Evolutionary conservation across 2,797 vertebrate genomes (phyloP), one percentile per base, ranked within the genome.

Genomic region (Ceryle rudis): DNA sequence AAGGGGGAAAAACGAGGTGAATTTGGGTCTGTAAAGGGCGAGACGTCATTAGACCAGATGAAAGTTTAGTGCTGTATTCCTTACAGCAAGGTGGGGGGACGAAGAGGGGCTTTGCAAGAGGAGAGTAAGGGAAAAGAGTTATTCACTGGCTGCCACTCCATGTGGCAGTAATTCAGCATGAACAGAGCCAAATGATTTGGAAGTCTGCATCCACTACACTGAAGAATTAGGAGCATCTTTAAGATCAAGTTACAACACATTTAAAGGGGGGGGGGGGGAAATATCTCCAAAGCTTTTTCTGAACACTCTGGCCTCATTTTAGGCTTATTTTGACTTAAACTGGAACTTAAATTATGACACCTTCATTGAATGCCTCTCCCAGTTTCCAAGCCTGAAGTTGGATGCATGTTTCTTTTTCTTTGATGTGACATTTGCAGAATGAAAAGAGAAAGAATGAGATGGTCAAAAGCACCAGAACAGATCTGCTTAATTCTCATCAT

Each of bases 1-100:
- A 80, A 66, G 7, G 17, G 12, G 2, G 3, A 11, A 29, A 54
- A 88, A 74, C 71, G 20, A 92, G 51, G 28, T 84, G 90, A 95
- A 90, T 95, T 83, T 77, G 67, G 83, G 93, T 86, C 88, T 92
- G 65, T 54, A 96, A 92, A 92, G 93, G 81, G 67, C 86, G 90
- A 89, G 89, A 62, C 41, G 75, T 82, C 58, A 62, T 35, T 74
- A 90, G 42, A 64, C 37, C 83, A 77, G 86, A 91, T 60, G 78
- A 90, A 74, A 84, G 69, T 73, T 92, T 46, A 80, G 29, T 31
- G 66, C 49, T 52, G 37, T 85, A 35, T 72, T 93, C 61, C 54
- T 60, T 52, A 57, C 57, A 73, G 78, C 37, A 42, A 77, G 49
- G 26, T 1, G 0, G 55, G 61, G 46, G 57, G 23, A 8, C 15